phyloP scores from a whole-genome alignment of 2,888 invertebrate species.

The Invenusta paracnida region DNA sequence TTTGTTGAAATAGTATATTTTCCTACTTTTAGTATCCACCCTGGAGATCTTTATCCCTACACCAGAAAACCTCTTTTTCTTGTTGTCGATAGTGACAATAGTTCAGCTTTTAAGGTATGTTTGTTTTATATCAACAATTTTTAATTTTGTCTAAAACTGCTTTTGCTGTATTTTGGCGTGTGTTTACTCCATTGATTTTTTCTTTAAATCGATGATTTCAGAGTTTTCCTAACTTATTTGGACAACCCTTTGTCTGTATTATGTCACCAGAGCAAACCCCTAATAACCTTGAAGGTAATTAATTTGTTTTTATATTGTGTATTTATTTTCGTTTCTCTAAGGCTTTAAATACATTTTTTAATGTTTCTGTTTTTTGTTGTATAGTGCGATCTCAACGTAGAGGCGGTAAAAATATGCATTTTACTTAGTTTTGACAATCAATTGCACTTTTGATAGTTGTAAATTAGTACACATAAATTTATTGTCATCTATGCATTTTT shows the following conservation, averaged over 20 bases:
- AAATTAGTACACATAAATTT: too few species aligned
- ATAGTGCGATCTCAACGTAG: too few species aligned
- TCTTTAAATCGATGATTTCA: slow-evolving; percentile 55
- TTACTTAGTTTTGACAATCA: too few species aligned
- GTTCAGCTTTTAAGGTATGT: slow-evolving; percentile 67
- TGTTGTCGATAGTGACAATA: slow-evolving; percentile 90
- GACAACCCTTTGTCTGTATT: slow-evolving; percentile 82
- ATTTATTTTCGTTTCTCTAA: too few species aligned
- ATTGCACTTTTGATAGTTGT: too few species aligned
- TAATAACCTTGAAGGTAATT: slow-evolving; percentile 72
- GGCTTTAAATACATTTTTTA: too few species aligned
- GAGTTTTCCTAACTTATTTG: slow-evolving; percentile 83
- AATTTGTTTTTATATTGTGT: slow-evolving; percentile 47
- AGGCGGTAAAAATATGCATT: too few species aligned
- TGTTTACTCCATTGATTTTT: background rate
- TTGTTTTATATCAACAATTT: background rate
- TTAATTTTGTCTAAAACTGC: background rate
- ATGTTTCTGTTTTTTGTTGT: too few species aligned
- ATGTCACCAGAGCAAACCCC: slow-evolving; percentile 89
- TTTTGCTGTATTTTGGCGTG: background rate
- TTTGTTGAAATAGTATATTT: slow-evolving; percentile 29
- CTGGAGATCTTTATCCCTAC: slow-evolving; percentile 86
- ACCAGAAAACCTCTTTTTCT: slow-evolving; percentile 85
- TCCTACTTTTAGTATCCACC: slow-evolving; percentile 67
- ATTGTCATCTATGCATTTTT: too few species aligned